Evolutionary conservation across 92 coral and sea anemone species (phyloP), one percentile per base, ranked within the genome.

Genomic region (Pocillopora meandrina): DNA sequence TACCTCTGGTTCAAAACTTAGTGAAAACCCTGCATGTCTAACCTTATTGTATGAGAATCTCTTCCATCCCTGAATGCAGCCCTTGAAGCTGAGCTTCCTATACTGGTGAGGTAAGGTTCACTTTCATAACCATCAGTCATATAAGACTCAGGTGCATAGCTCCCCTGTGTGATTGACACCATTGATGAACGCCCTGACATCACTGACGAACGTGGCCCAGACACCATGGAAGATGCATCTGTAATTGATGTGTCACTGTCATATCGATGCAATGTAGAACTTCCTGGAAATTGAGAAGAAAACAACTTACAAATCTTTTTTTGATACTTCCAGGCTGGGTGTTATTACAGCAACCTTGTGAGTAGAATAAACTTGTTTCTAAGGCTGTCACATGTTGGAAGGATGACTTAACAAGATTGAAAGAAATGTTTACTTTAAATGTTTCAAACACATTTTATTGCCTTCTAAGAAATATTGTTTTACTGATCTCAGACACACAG

Each of bases 111-210:
- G 75, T 92, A 89, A 58, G 72, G 85, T 71, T 94, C 95, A 73
- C 98, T 94, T 61, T 94, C 98, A 71, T 91, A 94, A n/a, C 98
- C 98, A 86, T 96, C 99, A 26, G 95, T 94, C 65, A 91, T 7
- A 83, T 95, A 94, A 69, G 94, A 85, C 36, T 91, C 98, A 5
- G 98, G 99, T 6, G 91, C 96, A 82, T 96, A 96, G 81, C 99
- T 96, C 15, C 99, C 99, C 64, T 96, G 98, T 20, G 91, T 92
- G 70, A 94, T 86, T 1, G 99, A 96, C 33, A 92, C 71, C 71
- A 90, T 93, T 17, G 99, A 96, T 47, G 98, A 96, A 23, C 89
- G 97, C 21, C 97, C 99, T 68, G 98, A 95, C 65, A 96, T 80
- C 86, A 89, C 83, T 63, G 98, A 95, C 4, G 92, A 92, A 74